Conservation (phyloP, 1,140 invertebrate species). For the Hyphantria cunea region DNA sequence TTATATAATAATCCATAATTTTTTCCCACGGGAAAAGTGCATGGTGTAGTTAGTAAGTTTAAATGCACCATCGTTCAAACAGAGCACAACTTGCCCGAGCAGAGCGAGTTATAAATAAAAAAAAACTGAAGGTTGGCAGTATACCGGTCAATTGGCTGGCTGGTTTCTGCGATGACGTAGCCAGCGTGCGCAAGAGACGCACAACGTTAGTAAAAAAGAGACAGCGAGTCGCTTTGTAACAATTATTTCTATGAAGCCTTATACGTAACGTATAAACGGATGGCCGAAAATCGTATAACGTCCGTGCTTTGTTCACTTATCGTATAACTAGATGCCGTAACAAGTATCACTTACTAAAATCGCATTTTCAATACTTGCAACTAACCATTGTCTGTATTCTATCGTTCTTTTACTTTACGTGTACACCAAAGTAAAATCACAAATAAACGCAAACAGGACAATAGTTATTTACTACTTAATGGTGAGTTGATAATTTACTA, state of each 20-base stretch:
- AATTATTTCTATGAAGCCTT: slow-evolving; percentile 73
- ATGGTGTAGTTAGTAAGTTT: background rate
- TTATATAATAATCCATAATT: too few species aligned
- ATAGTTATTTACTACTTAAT: too few species aligned
- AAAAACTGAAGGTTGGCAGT: slow-evolving; percentile 81
- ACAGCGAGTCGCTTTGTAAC: slow-evolving; percentile 52
- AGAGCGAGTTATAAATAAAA: slow-evolving; percentile 80
- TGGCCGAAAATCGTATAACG: slow-evolving; percentile 75
- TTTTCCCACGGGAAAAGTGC: too few species aligned
- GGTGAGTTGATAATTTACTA: too few species aligned
- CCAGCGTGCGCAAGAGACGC: slow-evolving; percentile 54
- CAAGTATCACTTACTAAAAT: slow-evolving; percentile 47
- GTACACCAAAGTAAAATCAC: background rate
- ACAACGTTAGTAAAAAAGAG: slow-evolving; percentile 42
- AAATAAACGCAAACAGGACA: background rate
- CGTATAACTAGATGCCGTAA: slow-evolving; percentile 59
- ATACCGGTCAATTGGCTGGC: slow-evolving; percentile 80
- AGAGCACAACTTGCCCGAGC: slow-evolving; percentile 71
- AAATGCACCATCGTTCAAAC: slow-evolving; percentile 43
- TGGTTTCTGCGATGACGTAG: slow-evolving; percentile 78
- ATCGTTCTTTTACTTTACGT: background rate
- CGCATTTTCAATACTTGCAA: slow-evolving; percentile 42
- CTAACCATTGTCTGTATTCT: background rate
- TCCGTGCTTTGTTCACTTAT: slow-evolving; percentile 72
- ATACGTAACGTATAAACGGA: slow-evolving; percentile 70